A percentile compares a stretch with the other conserved stretches of the same genome.
Conservation (phyloP, 2,113 vertebrate species). For the Crotalus helleri region DNA sequence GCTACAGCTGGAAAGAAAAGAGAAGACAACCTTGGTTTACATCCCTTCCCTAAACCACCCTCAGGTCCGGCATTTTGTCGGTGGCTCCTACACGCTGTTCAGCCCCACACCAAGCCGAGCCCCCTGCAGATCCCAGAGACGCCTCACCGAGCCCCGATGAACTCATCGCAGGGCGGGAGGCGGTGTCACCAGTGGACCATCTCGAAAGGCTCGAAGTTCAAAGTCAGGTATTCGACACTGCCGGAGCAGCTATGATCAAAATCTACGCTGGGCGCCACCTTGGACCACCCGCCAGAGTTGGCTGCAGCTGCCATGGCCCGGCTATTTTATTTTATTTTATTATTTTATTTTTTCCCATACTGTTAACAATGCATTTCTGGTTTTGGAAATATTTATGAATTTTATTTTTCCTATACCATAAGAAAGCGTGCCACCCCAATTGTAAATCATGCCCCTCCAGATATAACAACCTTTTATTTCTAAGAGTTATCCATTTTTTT, state of each 20-base stretch:
- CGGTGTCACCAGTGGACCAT: conserved; percentile 95
- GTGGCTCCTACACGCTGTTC: neutral
- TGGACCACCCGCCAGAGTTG: conserved; percentile 75
- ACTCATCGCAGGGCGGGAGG: conserved; percentile 88
- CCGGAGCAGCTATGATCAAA: conserved; percentile 98
- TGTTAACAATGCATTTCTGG: too few species aligned
- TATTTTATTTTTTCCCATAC: too few species aligned
- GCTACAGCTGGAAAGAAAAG: conserved; percentile 79
- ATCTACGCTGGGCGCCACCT: conserved; percentile 95
- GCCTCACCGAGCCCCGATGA: conserved; percentile 56
- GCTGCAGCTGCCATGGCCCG: conserved; percentile 51
- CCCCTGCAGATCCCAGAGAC: neutral
- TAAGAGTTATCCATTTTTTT: too few species aligned
- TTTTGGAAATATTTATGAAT: too few species aligned
- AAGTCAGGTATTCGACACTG: conserved; percentile 94
- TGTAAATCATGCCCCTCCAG: too few species aligned
- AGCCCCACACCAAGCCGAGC: neutral
- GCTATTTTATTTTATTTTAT: too few species aligned
- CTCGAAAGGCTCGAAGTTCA: conserved; percentile 96
- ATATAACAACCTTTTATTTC: too few species aligned
- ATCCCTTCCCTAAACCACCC: neutral
- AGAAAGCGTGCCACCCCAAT: too few species aligned
- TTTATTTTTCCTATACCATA: too few species aligned
- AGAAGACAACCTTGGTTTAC: neutral
- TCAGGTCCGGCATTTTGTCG: neutral